phyloP scores from a whole-genome alignment of 1,140 invertebrate species.

The Drosophila sp. region DNA sequence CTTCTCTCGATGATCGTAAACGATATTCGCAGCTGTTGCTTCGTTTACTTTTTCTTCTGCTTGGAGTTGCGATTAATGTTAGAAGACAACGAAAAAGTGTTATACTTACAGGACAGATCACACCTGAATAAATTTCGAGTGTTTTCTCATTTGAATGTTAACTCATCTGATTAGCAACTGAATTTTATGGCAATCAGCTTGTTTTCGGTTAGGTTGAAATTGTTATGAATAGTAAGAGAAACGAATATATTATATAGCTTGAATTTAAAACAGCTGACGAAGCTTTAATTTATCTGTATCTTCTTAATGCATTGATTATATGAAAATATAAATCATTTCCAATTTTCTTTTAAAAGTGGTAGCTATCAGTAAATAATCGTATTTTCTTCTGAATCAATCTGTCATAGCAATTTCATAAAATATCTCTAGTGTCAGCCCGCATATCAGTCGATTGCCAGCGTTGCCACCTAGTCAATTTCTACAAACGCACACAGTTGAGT shows the following conservation, averaged over 20 bases:
- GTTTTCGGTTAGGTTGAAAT: background rate
- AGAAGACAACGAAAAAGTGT: slow-evolving; percentile 38
- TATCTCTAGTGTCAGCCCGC: background rate
- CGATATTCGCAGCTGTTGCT: slow-evolving; percentile 65
- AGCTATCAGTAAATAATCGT: background rate
- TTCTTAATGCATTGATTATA: no score
- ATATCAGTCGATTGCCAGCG: background rate
- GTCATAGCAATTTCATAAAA: background rate
- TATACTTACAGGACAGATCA: slow-evolving; percentile 48
- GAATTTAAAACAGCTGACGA: no score
- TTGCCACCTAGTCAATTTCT: background rate
- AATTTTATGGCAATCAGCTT: slow-evolving; percentile 43
- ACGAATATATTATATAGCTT: background rate
- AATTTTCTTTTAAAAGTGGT: no score
- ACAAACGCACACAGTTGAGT: background rate
- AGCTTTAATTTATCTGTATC: no score
- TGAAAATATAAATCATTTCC: no score
- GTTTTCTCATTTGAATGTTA: slow-evolving; percentile 30
- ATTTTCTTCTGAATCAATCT: background rate
- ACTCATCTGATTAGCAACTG: slow-evolving; percentile 5
- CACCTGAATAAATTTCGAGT: slow-evolving; percentile 20
- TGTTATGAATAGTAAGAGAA: background rate
- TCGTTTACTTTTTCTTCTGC: slow-evolving; percentile 37
- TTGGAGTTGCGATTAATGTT: slow-evolving; percentile 49
- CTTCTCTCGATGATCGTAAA: slow-evolving; percentile 49